Conservation (phyloP, 2,113 vertebrate genomes). For the Dasyornis broadbenti region DNA sequence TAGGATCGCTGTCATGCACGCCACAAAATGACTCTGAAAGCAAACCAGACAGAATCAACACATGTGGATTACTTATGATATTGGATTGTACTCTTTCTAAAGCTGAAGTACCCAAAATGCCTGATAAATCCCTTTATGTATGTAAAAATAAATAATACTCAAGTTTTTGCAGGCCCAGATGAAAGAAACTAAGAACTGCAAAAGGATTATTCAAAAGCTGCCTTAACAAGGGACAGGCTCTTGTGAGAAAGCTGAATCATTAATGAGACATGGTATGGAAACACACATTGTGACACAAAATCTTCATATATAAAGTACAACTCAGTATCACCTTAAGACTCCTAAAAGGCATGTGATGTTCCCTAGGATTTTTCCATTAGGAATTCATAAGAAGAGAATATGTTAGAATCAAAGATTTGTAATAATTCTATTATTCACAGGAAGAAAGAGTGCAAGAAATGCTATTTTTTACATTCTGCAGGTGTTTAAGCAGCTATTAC, state of each 20-base stretch:
- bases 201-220: not conserved
- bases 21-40: conserved; percentile 91
- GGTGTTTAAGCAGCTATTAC: not conserved
- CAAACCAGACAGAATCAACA: conserved; percentile 9
- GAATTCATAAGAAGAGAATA: not conserved
- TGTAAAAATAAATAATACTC: not conserved
- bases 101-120: not conserved
- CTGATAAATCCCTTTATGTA: not conserved
- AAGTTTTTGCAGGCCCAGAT: not conserved
- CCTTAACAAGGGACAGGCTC: not conserved
- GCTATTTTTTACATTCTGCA: not conserved
- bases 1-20: conserved; percentile 95
- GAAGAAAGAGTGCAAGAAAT: not conserved
- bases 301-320: not conserved
- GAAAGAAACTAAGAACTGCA: not conserved
- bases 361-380: not conserved
- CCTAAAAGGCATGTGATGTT: not conserved
- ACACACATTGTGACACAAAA: not conserved
- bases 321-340: not conserved
- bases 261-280: not conserved
- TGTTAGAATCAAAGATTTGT: not conserved
- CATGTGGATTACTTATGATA: not conserved
- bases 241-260: not conserved
- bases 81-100: not conserved
- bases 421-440: not conserved